Percentiles rank a stretch among this genome's conserved stretches.
These are phyloP conservation scores for Todus mexicanus DNA, from an alignment of 2,797 vertebrate genomes.

Conservation along the genomic window DNA sequence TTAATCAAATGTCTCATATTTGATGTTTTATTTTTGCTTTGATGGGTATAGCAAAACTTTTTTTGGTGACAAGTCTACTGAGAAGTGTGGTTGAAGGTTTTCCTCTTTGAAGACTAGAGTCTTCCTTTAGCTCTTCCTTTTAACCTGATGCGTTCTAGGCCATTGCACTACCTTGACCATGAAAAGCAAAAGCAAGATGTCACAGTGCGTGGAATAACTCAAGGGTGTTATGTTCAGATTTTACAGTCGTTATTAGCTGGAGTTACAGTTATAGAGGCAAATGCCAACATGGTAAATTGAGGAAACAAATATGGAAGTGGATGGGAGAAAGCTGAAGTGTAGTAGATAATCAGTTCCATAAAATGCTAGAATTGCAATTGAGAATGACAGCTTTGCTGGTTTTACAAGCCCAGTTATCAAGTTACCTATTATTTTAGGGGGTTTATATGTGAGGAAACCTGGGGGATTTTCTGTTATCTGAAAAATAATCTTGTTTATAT, in stretches of 20 bases:
- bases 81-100: not conserved
- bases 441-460: not conserved
- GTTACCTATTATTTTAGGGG: not conserved
- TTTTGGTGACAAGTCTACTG: not conserved
- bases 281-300: not conserved
- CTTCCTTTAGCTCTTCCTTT: not conserved
- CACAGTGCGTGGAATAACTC: not conserved
- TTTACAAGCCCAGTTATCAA: not conserved
- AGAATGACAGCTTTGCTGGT: not conserved
- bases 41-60: not conserved
- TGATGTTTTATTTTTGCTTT: not conserved
- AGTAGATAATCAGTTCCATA: not conserved
- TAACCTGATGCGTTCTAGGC: not conserved
- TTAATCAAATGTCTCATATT: not conserved
- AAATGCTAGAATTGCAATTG: not conserved
- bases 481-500: not conserved
- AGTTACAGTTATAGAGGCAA: not conserved
- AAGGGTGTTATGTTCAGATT: not conserved
- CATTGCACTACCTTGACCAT: not conserved
- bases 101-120: not conserved
- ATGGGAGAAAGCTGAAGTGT: not conserved
- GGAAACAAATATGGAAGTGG: not conserved
- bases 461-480: fast-evolving
- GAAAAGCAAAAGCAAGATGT: not conserved
- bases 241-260: not conserved